Percentiles rank a stretch among this genome's conserved stretches.
Conservation (phyloP, 2,797 vertebrate genomes). For the Epinephelus coioides region DNA sequence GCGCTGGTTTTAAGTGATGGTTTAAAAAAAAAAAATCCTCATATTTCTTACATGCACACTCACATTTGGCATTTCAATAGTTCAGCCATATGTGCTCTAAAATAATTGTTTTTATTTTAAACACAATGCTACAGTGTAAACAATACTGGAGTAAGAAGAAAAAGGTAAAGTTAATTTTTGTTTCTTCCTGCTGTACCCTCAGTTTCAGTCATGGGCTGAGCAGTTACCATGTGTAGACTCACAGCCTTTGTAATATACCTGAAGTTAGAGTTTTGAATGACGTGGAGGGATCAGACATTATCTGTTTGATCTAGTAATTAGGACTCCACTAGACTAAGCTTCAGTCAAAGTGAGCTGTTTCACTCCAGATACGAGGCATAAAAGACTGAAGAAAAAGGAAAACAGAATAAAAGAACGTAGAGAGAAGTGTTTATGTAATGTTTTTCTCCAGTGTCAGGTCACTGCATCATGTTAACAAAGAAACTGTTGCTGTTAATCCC, state of each 20-base stretch:
- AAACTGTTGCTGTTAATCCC: conserved; percentile 3
- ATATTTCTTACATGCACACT: neutral
- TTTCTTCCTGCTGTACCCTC: neutral
- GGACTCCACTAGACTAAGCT: conserved; percentile 1
- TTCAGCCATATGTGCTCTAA: neutral
- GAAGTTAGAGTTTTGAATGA: conserved; percentile 15
- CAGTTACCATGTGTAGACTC: neutral
- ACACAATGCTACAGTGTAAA: neutral
- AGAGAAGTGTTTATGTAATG: neutral
- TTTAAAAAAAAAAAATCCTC: neutral
- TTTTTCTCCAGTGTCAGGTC: neutral
- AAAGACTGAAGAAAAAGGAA: conserved; percentile 7
- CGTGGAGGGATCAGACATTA: conserved; percentile 39
- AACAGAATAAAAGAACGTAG: neutral
- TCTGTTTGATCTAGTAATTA: conserved; percentile 54
- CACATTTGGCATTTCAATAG: neutral
- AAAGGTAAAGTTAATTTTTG: neutral
- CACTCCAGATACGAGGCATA: conserved; percentile 25
- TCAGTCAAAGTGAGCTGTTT: conserved; percentile 31
- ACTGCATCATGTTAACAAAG: neutral
- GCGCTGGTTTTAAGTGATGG: neutral
- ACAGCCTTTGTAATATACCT: conserved; percentile 9
- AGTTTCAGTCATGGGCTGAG: neutral
- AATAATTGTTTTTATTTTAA: neutral
- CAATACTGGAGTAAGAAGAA: neutral